Evolutionary conservation across 2,888 invertebrate genomes (phyloP).

Genomic region (Tachystola acroxantha): DNA sequence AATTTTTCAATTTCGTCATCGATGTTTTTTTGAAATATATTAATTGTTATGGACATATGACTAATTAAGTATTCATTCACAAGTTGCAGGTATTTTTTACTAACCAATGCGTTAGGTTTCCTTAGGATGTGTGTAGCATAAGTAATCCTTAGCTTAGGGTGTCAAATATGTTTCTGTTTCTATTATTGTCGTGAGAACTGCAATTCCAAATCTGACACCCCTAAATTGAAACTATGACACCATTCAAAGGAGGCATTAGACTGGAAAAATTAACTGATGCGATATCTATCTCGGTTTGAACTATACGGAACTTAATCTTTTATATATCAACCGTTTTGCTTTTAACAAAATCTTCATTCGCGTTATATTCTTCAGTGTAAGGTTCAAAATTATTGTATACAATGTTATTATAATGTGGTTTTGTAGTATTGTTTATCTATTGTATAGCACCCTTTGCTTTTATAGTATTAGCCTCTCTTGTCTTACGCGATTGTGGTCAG

Average conservation of each 20-base stretch:
- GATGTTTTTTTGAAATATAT: too few species aligned
- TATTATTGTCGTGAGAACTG: slow-evolving; percentile 44
- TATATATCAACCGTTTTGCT: slow-evolving; percentile 15
- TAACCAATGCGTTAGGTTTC: too few species aligned
- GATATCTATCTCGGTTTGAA: slow-evolving; percentile 41
- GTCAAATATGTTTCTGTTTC: too few species aligned
- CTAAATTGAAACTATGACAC: slow-evolving; percentile 43
- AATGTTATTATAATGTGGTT: slow-evolving; percentile 17
- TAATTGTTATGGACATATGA: too few species aligned
- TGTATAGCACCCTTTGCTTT: slow-evolving; percentile 67
- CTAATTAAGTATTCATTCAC: too few species aligned
- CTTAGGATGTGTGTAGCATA: too few species aligned
- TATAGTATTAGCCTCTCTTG: slow-evolving; percentile 56
- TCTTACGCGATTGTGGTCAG: slow-evolving; percentile 61
- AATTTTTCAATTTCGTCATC: too few species aligned
- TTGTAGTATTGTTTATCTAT: slow-evolving; percentile 43
- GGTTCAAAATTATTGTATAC: slow-evolving; percentile 19
- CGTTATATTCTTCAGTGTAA: slow-evolving; percentile 22
- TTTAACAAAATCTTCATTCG: slow-evolving; percentile 7
- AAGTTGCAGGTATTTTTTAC: too few species aligned
- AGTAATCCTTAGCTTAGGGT: too few species aligned
- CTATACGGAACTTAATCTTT: slow-evolving; percentile 41
- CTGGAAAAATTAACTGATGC: slow-evolving; percentile 70
- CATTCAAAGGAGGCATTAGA: slow-evolving; percentile 64
- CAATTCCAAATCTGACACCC: slow-evolving; percentile 32